These are phyloP conservation scores for Pediacus dermestoides DNA, from an alignment of 2,888 invertebrate species.

Conservation along the genomic window DNA sequence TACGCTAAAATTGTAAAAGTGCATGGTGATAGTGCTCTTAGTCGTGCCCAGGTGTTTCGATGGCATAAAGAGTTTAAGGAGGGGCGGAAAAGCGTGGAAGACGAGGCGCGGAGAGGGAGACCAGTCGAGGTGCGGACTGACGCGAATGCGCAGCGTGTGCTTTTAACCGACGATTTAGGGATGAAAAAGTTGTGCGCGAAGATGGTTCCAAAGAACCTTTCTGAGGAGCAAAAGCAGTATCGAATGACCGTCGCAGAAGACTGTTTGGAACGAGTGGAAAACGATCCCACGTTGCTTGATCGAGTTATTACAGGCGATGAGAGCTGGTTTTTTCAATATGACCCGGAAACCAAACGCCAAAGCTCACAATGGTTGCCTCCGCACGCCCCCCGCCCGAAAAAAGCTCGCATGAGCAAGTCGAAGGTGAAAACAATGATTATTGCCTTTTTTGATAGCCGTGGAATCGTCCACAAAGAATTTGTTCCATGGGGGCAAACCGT, in stretches of 20 bases:
- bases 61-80: conserved; percentile 14
- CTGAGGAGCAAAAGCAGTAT: conserved; percentile 6
- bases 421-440: too few species aligned
- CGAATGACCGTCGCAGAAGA: conserved; percentile 7
- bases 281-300: conserved; percentile 10
- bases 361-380: not conserved
- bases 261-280: conserved; percentile 5
- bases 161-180: conserved; percentile 6
- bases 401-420: conserved; percentile 8
- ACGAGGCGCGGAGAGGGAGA: conserved; percentile 8
- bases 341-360: not conserved
- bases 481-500: conserved; percentile 11
- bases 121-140: not conserved
- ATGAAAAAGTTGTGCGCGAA: conserved; percentile 9
- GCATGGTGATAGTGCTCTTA: too few species aligned
- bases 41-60: conserved; percentile 4
- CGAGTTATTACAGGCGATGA: conserved; percentile 6
- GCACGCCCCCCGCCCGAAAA: conserved; percentile 2
- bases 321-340: not conserved
- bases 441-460: conserved; percentile 16
- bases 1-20: too few species aligned
- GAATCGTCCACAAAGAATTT: conserved; percentile 21
- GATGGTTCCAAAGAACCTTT: conserved; percentile 11
- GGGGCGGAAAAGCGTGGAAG: conserved; percentile 8
- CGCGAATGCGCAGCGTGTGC: too few species aligned